Conservation (phyloP, 2,888 invertebrate species). For the Pegoplata infirma region DNA sequence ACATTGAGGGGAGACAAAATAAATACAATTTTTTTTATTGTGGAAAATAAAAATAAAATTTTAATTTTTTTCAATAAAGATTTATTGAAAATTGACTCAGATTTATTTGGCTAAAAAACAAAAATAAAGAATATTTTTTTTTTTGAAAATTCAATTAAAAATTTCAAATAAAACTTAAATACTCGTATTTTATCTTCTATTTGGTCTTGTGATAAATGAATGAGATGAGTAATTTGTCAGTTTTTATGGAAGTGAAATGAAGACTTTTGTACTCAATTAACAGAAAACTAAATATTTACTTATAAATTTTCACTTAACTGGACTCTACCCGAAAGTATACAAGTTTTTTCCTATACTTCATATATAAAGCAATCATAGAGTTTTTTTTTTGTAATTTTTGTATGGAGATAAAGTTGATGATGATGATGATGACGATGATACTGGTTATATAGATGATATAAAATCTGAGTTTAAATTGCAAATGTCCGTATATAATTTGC, state of each 20-base stretch:
- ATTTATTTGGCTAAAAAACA: constrained; percentile 35
- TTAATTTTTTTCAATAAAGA: constrained; percentile 24
- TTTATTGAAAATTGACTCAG: constrained; percentile 29
- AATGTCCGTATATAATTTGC: constrained; percentile 63
- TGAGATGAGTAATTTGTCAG: too few relatives aligned
- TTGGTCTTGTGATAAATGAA: constrained; percentile 10
- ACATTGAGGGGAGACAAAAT: constrained; percentile 30
- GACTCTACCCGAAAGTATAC: constrained; percentile 34
- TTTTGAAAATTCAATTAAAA: constrained; percentile 46
- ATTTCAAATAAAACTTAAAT: constrained; percentile 35
- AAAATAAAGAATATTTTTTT: too few relatives aligned
- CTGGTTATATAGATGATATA: constrained; percentile 41
- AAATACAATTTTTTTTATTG: constrained; percentile 56
- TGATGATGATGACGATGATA: constrained; percentile 25
- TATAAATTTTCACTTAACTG: constrained; percentile 68
- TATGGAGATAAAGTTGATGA: constrained; percentile 31
- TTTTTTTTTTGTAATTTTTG: not conserved
- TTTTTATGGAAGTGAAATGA: constrained; percentile 71
- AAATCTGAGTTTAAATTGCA: constrained; percentile 60
- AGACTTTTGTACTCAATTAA: constrained; percentile 77
- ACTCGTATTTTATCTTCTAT: constrained; percentile 16
- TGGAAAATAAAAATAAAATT: not conserved
- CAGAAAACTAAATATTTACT: constrained; percentile 76
- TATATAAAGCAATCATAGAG: constrained; percentile 34
- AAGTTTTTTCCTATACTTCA: too few relatives aligned